Evolutionary conservation across 2,113 vertebrate genomes (phyloP), one percentile per base, ranked within the genome.

Genomic region (Ammodytes marinus): DNA sequence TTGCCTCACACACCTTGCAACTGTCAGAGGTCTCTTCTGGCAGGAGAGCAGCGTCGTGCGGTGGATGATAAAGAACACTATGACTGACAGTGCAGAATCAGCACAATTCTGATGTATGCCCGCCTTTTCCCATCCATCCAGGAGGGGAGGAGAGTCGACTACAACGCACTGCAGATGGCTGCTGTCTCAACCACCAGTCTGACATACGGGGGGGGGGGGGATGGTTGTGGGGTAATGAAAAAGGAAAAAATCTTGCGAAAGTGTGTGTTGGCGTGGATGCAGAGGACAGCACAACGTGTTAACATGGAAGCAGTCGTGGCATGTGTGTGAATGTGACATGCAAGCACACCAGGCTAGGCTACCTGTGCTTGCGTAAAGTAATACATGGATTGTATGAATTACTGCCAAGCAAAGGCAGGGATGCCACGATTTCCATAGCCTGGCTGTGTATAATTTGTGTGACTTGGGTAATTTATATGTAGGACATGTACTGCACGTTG

Each of bases 121-220:
- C 88, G 80, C 64, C 40, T 70, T 64, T 73, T 88, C 60, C 69
- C 70, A 60, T 66, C 68, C 75, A 70, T 58, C 82, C 63, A 85
- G 70, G 77, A 83, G 59, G 79, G 85, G 89, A 86, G 90, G 80
- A 77, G 73, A 85, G 52, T 69, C 35, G 82, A 74, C 85, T 91
- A 66, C 89, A 95, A 95, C 91, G 93, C 94, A 95, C 89, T 95
- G 94, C 94, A 93, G 95, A 95, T 94, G 92, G 92, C 89, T 93
- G 92, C 91, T 92, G 95, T 92, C 91, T 94, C 79, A 89, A 91
- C 88, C 84, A 89, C 77, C 86, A 89, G 92, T 82, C 94, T 93
- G 89, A 93, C 88, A 92, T 69, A 76, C 72, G 69, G 73, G 84
- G 89, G 89, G 79, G 67, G 75, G 73, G 35, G 42, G 54, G 53